These are phyloP conservation scores for Coenonympha glycerion DNA, from an alignment of 2,888 invertebrate species.

Conservation along the genomic window DNA sequence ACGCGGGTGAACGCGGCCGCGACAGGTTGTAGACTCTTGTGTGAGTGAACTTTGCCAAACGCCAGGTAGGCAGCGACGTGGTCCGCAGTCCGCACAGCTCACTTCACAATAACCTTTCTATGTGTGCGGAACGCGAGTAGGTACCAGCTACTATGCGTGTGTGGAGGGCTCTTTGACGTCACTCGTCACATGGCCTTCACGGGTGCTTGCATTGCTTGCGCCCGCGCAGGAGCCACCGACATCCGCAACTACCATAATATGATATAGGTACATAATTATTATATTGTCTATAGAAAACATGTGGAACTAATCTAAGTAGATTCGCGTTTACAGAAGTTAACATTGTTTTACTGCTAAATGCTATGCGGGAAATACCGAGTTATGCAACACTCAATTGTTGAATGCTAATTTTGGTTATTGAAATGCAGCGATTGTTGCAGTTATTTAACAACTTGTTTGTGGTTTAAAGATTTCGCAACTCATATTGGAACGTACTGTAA, in stretches of 20 bases:
- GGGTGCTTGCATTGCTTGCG: slow-evolving; percentile 48
- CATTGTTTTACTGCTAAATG: not conserved
- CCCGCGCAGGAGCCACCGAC: slow-evolving; percentile 11
- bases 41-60: slow-evolving; percentile 60
- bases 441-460: not conserved
- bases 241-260: not conserved
- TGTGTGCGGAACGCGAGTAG: slow-evolving; percentile 34
- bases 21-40: slow-evolving; percentile 42
- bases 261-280: not conserved
- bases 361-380: not conserved
- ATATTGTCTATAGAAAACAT: not conserved
- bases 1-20: slow-evolving; percentile 40
- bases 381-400: not conserved
- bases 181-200: slow-evolving; percentile 59
- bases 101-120: slow-evolving; percentile 26
- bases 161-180: slow-evolving; percentile 46
- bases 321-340: not conserved
- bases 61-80: slow-evolving; percentile 42
- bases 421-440: not conserved
- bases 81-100: too few species aligned
- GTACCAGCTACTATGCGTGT: slow-evolving; percentile 34
- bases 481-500: not conserved
- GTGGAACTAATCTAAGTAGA: not conserved
- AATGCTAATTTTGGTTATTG: not conserved
- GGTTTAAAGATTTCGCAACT: not conserved